These are phyloP conservation scores for Melolontha melolontha DNA, from an alignment of 2,888 invertebrate species.

Conservation along the genomic window DNA sequence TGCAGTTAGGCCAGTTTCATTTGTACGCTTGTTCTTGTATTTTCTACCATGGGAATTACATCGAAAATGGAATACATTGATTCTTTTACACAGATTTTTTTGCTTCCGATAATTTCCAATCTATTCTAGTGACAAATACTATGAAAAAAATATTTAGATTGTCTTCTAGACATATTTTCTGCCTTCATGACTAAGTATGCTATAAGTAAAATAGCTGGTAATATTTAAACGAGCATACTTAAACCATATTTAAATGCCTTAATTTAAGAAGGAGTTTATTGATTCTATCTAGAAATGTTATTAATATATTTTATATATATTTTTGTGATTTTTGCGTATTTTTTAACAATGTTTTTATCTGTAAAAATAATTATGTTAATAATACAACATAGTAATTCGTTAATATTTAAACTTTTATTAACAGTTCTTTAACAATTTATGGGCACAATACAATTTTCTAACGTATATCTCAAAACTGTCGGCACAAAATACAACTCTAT, in stretches of 20 bases:
- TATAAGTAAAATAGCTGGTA: conserved; percentile 12
- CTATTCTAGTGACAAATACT: conserved; percentile 27
- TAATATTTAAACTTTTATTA: background rate
- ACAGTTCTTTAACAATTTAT: conserved; percentile 25
- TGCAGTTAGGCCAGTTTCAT: conserved; percentile 63
- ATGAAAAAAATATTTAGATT: conserved; percentile 27
- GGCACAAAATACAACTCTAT: no score
- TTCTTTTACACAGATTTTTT: conserved; percentile 15
- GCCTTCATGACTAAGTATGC: conserved; percentile 32
- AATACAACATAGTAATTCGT: conserved; percentile 5
- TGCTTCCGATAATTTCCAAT: conserved; percentile 17
- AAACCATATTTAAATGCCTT: conserved; percentile 18
- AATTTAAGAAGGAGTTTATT: conserved; percentile 15
- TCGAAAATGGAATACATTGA: conserved; percentile 55
- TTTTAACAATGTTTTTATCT: no score
- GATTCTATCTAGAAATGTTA: conserved; percentile 29
- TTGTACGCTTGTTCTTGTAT: conserved; percentile 61
- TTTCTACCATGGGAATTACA: conserved; percentile 13
- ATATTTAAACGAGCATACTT: conserved; percentile 14
- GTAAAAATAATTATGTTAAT: background rate
- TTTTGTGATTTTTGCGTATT: no score
- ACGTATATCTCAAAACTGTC: no score
- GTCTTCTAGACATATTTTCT: conserved; percentile 28
- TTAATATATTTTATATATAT: no score
- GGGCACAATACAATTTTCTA: conserved; percentile 8